phyloP scores from a whole-genome alignment of 1,140 invertebrate genomes.

The Saccostrea glomerata region DNA sequence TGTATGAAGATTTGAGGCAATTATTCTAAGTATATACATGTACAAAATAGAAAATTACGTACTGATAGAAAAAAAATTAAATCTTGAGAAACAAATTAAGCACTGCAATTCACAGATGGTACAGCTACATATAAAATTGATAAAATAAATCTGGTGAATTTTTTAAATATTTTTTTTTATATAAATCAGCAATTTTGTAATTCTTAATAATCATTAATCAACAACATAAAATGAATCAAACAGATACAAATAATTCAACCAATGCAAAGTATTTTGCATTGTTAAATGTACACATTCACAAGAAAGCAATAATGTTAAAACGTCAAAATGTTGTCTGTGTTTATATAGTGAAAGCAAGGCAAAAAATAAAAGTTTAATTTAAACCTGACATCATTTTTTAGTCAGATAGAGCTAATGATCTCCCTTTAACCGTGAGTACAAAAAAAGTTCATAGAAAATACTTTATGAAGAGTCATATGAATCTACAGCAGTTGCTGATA shows the following conservation, averaged over 20 bases:
- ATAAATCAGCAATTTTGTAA: not conserved
- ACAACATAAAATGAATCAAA: not conserved
- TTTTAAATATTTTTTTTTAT: not conserved
- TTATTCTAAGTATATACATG: not conserved
- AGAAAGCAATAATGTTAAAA: not conserved
- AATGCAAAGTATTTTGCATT: not conserved
- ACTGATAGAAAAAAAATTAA: not conserved
- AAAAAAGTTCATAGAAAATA: not conserved
- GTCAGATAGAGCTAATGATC: no score
- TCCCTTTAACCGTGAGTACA: no score
- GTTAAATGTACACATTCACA: not conserved
- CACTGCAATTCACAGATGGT: not conserved
- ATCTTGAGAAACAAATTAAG: not conserved
- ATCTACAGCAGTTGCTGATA: conserved; percentile 7
- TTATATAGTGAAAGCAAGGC: not conserved
- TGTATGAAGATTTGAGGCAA: not conserved
- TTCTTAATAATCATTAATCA: not conserved
- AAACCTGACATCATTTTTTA: not conserved
- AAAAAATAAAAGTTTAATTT: not conserved
- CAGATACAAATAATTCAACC: not conserved
- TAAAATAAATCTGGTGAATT: not conserved
- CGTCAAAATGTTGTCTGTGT: not conserved
- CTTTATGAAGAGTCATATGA: not conserved
- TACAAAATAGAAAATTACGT: not conserved
- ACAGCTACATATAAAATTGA: not conserved